phyloP scores from a whole-genome alignment of 2,113 vertebrate species.

The Alosa alosa region DNA sequence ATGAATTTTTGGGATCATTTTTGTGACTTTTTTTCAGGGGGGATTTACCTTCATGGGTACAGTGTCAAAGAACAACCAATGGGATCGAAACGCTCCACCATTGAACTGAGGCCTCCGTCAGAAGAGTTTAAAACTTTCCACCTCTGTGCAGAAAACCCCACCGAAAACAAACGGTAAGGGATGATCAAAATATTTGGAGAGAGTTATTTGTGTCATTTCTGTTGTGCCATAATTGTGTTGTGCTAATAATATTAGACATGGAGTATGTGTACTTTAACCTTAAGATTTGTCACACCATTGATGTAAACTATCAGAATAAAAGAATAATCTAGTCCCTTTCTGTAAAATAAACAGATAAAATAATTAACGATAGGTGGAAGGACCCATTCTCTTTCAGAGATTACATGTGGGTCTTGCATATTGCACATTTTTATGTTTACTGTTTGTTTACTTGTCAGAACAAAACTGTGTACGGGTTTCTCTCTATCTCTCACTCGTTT shows the following conservation, averaged over 20 bases:
- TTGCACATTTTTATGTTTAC: background rate
- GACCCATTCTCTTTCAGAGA: background rate
- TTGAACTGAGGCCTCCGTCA: slow-evolving; percentile 84
- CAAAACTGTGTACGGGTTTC: too few species aligned
- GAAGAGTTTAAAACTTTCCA: slow-evolving; percentile 91
- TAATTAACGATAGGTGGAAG: too few species aligned
- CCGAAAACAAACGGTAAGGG: slow-evolving; percentile 84
- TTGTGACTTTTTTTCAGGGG: slow-evolving; percentile 65
- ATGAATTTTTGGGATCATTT: background rate
- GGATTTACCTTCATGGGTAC: slow-evolving; percentile 88
- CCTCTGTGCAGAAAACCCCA: slow-evolving; percentile 81
- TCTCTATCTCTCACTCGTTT: too few species aligned
- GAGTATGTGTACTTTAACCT: too few species aligned
- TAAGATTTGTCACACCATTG: too few species aligned
- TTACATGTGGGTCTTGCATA: too few species aligned
- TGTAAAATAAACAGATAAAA: too few species aligned
- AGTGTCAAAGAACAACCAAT: slow-evolving; percentile 78
- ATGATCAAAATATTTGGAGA: background rate
- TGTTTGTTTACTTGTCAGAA: background rate
- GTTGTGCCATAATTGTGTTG: too few species aligned
- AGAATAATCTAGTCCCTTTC: too few species aligned
- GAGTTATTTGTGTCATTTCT: too few species aligned
- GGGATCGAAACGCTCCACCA: slow-evolving; percentile 79
- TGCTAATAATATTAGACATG: too few species aligned
- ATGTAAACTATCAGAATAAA: too few species aligned